Evolutionary conservation across 1,140 invertebrate species (phyloP).

Genomic region (Macrobrachium rosenbergii): DNA sequence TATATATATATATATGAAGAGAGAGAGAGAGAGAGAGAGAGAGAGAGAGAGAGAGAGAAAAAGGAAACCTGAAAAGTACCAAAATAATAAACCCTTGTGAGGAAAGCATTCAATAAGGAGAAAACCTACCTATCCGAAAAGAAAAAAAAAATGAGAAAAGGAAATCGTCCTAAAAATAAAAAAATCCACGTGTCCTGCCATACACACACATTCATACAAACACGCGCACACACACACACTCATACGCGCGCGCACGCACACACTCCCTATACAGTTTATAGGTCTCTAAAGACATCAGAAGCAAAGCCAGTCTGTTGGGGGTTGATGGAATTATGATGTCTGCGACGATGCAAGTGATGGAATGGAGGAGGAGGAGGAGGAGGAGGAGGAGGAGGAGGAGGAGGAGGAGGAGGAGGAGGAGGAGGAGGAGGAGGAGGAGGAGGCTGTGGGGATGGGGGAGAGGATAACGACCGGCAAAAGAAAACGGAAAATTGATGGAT

Average conservation of each 20-base stretch:
- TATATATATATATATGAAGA: too few species aligned
- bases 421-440: neutral
- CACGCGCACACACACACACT: neutral
- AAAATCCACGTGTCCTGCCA: neutral
- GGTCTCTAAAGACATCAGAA: neutral
- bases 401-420: neutral
- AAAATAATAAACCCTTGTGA: too few species aligned
- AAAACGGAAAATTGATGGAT: too few species aligned
- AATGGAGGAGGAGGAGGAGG: neutral
- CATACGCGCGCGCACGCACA: neutral
- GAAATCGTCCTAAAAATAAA: too few species aligned
- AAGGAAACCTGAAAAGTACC: neutral
- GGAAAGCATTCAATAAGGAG: neutral
- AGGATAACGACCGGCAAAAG: too few species aligned
- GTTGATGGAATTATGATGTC: neutral
- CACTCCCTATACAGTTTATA: neutral
- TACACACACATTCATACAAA: neutral
- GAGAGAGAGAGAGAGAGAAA: too few species aligned
- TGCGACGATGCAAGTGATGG: neutral
- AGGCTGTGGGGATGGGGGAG: neutral
- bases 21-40: too few species aligned
- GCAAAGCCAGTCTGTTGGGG: neutral
- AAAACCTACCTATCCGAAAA: neutral
- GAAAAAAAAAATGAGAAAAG: too few species aligned
- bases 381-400: neutral